Conservation (phyloP, 1,140 invertebrate genomes). For the Holotrichia oblita region DNA sequence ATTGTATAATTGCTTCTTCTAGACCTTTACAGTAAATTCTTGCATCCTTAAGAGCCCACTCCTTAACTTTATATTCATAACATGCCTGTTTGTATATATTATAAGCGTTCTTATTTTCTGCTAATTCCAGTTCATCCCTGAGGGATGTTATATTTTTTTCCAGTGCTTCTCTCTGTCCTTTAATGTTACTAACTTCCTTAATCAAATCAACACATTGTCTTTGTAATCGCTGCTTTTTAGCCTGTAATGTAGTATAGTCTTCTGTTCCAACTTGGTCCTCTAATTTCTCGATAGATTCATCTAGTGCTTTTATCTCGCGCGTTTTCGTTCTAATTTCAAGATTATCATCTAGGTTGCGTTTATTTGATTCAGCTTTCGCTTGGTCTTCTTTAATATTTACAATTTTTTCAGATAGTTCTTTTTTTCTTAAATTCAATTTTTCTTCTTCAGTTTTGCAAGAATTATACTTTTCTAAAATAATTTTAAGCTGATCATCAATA, state of each 20-base stretch:
- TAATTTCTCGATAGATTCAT: conserved; percentile 62
- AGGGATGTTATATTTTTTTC: conserved; percentile 53
- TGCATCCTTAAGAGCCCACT: conserved; percentile 74
- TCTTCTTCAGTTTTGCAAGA: conserved; percentile 38
- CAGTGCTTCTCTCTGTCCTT: conserved; percentile 63
- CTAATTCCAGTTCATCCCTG: conserved; percentile 66
- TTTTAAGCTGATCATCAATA: conserved; percentile 44
- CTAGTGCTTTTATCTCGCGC: conserved; percentile 58
- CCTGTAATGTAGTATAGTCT: conserved; percentile 60
- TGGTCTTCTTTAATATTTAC: conserved; percentile 49
- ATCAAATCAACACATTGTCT: conserved; percentile 61
- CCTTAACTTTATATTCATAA: conserved; percentile 67
- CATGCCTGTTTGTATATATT: conserved; percentile 68
- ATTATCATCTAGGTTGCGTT: conserved; percentile 53
- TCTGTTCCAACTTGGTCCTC: conserved; percentile 54
- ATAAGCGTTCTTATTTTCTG: conserved; percentile 69
- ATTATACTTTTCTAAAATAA: conserved; percentile 43
- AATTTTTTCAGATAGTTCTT: conserved; percentile 46
- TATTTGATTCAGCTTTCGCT: conserved; percentile 48
- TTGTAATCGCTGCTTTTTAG: conserved; percentile 60
- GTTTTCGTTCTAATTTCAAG: conserved; percentile 50
- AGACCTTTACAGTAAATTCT: conserved; percentile 83
- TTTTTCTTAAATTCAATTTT: conserved; percentile 26
- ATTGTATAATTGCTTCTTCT: conserved; percentile 83
- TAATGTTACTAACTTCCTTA: conserved; percentile 62